Conservation (phyloP, 2,113 vertebrate genomes). For the Pipa parva region DNA sequence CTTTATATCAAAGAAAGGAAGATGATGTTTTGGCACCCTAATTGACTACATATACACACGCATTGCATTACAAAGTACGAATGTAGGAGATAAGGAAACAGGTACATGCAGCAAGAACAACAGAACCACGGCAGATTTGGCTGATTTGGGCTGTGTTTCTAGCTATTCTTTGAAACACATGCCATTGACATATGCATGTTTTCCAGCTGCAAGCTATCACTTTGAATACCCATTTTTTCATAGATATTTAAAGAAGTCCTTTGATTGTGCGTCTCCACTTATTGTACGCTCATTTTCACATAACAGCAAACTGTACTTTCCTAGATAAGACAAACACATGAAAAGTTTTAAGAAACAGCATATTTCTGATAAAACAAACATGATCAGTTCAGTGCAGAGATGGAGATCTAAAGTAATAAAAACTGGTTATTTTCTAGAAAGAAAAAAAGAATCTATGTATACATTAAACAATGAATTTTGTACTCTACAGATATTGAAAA, state of each 20-base stretch:
- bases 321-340: conserved; percentile 32
- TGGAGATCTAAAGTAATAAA: no score
- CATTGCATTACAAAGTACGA: neutral
- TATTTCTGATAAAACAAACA: neutral
- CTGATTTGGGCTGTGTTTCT: neutral
- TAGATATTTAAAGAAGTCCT: conserved; percentile 9
- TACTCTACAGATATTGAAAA: no score
- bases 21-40: no score
- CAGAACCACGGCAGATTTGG: neutral
- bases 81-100: neutral
- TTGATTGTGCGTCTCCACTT: conserved; percentile 18
- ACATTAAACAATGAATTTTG: no score
- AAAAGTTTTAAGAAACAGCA: conserved; percentile 16
- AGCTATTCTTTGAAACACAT: conserved; percentile 1
- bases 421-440: no score
- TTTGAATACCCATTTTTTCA: conserved; percentile 12
- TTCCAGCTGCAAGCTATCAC: conserved; percentile 8
- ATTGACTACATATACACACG: no score
- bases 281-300: conserved; percentile 28
- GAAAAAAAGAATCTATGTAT: no score
- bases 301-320: conserved; percentile 34
- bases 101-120: neutral
- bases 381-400: no score
- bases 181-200: neutral
- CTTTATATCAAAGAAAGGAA: no score